Base-by-base conservation (phyloP, 1,140 invertebrate species). In the Aphaenogaster floridana region DNA sequence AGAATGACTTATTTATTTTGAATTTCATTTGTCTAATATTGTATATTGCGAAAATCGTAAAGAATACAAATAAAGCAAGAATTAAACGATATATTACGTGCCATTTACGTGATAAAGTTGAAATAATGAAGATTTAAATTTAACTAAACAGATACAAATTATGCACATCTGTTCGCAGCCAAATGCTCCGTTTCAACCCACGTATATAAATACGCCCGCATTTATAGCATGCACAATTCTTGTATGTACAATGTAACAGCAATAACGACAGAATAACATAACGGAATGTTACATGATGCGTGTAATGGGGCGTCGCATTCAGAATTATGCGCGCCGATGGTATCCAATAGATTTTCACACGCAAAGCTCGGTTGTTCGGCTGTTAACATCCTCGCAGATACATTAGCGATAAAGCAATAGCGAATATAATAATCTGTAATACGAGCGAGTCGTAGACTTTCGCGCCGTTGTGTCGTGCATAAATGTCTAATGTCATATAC, bases 371-470 rank as follows among this genome's bases (percentile, higher is more conserved):
- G 6, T 28, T 34, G 50, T 45, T 28, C 36, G 7, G n/a, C 2
- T 71, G 50, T 81, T 83, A 81, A 45, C 78, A 39, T 42, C 34
- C 63, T 9, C 45, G 17, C 17, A n/a, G 63, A 83, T 83, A 59
- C 50, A n/a, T 45, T 45, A 50, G 11, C 68, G 80, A 83, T 83
- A 72, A 21, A 72, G 68, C 52, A 83, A 83, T 72, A 28, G 68
- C 54, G 39, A 83, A 61, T 59, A 74, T 59, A 28, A 83, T 83
- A 72, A 83, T 83, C 52, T n/a, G 80, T 83, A 83, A 83, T 74
- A 45, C 71, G 80, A 83, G 69, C 80, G 17, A 45, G 66, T 34
- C 64, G 36, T 34, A n/a, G 36, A 36, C 34, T 57, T 48, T 72
- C 52, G 17, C 68, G 34, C 39, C 52, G 50, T 83, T 50, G 34